phyloP scores from a whole-genome alignment of 1,140 invertebrate genomes.

The Diprion similis region DNA sequence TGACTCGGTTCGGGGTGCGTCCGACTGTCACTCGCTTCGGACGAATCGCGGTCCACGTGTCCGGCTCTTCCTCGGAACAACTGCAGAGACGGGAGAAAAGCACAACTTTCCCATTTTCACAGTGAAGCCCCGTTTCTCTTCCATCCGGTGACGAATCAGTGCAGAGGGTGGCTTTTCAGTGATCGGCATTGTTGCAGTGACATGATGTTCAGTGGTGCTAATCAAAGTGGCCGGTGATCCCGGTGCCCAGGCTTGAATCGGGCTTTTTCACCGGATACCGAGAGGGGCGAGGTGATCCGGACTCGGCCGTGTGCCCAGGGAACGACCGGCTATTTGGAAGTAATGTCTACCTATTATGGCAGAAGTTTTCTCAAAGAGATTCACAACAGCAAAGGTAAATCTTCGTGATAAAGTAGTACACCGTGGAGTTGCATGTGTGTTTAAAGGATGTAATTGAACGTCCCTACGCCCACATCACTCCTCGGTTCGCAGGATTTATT shows the following conservation, averaged over 20 bases:
- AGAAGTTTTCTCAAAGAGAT: conserved; percentile 51
- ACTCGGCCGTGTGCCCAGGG: too few species aligned
- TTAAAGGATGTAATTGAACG: too few species aligned
- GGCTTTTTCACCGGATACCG: too few species aligned
- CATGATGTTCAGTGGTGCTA: background rate
- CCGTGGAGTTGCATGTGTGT: conserved; percentile 18
- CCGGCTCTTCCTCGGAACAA: background rate
- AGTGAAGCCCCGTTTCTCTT: too few species aligned
- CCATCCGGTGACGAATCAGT: background rate
- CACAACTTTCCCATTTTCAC: background rate
- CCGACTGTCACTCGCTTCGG: background rate
- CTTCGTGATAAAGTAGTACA: conserved; percentile 35
- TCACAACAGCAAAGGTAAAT: conserved; percentile 51
- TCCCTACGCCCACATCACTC: too few species aligned
- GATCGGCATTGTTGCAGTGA: background rate
- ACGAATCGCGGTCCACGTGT: background rate
- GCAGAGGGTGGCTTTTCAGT: background rate
- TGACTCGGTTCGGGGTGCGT: background rate
- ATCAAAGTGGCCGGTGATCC: background rate
- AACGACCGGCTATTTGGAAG: conserved; percentile 32
- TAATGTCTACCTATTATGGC: conserved; percentile 59
- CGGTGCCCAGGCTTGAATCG: too few species aligned
- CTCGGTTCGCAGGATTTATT: background rate
- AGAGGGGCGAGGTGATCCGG: too few species aligned
- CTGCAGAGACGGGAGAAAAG: background rate